phyloP scores from a whole-genome alignment of 2,113 vertebrate genomes.

The Scalopus aquaticus region DNA sequence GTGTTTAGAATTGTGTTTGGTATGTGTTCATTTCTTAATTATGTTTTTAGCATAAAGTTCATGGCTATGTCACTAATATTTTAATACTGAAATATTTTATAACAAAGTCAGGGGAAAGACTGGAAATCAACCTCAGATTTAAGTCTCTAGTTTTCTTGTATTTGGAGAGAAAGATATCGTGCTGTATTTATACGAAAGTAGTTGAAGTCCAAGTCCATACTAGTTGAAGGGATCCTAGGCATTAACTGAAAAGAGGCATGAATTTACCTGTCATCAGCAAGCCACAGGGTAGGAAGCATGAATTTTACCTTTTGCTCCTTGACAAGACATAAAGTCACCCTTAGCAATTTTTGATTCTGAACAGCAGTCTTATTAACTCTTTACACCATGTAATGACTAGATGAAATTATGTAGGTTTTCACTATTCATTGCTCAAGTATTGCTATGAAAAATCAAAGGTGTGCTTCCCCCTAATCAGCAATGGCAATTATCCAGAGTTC shows the following conservation, averaged over 20 bases:
- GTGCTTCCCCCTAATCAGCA: not conserved
- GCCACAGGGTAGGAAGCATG: not conserved
- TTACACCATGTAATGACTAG: not conserved
- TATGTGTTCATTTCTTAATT: not conserved
- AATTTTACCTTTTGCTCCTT: not conserved
- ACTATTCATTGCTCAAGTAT: not conserved
- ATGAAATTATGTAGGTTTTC: not conserved
- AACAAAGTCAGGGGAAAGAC: not conserved
- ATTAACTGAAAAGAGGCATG: not conserved
- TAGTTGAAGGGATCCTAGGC: not conserved
- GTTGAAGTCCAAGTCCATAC: not conserved
- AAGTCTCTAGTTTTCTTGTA: not conserved
- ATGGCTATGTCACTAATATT: not conserved
- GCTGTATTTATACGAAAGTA: not conserved
- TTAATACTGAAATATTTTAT: slow-evolving; percentile 1
- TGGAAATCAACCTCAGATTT: not conserved
- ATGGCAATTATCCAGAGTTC: not conserved
- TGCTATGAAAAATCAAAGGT: not conserved
- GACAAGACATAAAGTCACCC: not conserved
- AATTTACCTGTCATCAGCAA: not conserved
- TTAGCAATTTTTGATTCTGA: not conserved
- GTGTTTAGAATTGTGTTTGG: not conserved
- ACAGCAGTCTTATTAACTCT: not conserved
- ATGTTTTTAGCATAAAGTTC: not conserved
- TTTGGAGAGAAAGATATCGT: not conserved